Conservation (phyloP, 2,888 invertebrate genomes). For the Temnothorax rugatulus region DNA sequence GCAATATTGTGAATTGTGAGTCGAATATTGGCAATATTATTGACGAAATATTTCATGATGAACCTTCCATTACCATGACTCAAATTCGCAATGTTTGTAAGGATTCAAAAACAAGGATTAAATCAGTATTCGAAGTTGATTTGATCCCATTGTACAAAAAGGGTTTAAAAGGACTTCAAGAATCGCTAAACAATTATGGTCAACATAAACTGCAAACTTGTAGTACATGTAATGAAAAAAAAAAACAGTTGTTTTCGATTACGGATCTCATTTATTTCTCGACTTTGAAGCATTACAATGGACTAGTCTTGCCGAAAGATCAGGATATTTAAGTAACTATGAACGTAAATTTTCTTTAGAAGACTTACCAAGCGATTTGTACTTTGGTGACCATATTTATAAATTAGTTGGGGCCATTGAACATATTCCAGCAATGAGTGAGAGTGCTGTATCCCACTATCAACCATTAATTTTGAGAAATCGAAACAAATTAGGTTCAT, state of each 20-base stretch:
- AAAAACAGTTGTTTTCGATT: neutral
- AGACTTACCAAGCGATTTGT: neutral
- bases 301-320: neutral
- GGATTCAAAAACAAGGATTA: conserved; percentile 1
- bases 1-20: conserved; percentile 43
- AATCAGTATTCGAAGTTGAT: conserved; percentile 28
- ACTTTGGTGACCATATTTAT: neutral
- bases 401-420: neutral
- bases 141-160: conserved; percentile 35
- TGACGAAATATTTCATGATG: conserved; percentile 29
- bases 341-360: neutral
- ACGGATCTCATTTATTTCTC: neutral
- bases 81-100: conserved; percentile 13
- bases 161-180: conserved; percentile 7
- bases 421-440: neutral
- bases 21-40: conserved; percentile 33
- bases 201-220: neutral
- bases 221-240: neutral
- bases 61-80: conserved; percentile 31
- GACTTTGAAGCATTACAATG: conserved; percentile 4
- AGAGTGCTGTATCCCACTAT: neutral
- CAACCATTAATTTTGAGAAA: neutral
- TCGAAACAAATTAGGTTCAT: neutral
- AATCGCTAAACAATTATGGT: neutral
- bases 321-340: neutral